Conservation (phyloP, 1,140 invertebrate genomes). For the Tyrophagus putrescentiae region DNA sequence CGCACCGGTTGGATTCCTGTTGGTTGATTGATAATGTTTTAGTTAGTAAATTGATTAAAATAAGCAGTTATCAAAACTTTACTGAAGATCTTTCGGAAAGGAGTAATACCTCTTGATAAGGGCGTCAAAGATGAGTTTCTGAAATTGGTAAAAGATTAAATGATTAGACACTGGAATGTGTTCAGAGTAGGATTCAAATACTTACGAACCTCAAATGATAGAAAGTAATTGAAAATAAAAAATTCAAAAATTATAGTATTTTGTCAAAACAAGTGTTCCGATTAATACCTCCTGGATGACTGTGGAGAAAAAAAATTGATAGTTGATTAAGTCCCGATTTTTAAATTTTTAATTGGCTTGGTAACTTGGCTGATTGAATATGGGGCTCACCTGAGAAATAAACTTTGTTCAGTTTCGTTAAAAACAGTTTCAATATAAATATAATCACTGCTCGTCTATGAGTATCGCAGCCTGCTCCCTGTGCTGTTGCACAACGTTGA, state of each 20-base stretch:
- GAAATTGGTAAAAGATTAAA: too few species aligned
- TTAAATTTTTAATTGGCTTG: not conserved
- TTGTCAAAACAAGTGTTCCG: too few species aligned
- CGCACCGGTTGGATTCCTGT: not conserved
- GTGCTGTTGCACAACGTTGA: slow-evolving; percentile 15
- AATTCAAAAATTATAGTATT: too few species aligned
- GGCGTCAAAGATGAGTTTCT: too few species aligned
- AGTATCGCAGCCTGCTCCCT: not conserved
- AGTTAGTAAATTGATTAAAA: too few species aligned
- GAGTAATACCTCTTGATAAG: not conserved
- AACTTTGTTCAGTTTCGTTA: not conserved
- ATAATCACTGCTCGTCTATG: too few species aligned
- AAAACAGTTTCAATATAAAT: not conserved
- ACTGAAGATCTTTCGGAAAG: not conserved
- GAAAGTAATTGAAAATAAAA: too few species aligned
- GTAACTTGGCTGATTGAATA: not conserved
- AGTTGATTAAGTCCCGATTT: not conserved
- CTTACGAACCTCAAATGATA: too few species aligned
- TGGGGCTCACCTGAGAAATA: slow-evolving; percentile 10
- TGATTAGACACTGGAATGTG: too few species aligned
- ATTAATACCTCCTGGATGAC: not conserved
- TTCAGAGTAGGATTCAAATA: too few species aligned
- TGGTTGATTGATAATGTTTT: too few species aligned
- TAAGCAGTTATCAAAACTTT: too few species aligned
- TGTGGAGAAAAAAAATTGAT: not conserved